Percentiles rank a stretch among this genome's conserved stretches.
These are phyloP conservation scores for Mesocentrotus franciscanus DNA, from an alignment of 53 echinoderm and acorn worm genomes.

Conservation along the genomic window DNA sequence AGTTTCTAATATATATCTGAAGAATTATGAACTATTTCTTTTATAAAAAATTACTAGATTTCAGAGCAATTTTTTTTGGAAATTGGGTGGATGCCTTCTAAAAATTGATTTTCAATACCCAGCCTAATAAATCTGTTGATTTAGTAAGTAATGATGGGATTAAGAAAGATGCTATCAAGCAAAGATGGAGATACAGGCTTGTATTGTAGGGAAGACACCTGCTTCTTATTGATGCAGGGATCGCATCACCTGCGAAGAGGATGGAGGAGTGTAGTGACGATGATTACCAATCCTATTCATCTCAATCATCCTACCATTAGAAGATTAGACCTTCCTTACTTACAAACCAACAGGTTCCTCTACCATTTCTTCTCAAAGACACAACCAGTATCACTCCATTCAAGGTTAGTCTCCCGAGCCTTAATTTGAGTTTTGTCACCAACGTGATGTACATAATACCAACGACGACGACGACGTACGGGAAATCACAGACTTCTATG, in stretches of 20 bases:
- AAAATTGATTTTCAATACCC: neutral
- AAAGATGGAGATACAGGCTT: neutral
- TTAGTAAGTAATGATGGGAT: constrained; percentile 3
- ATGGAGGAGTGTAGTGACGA: neutral
- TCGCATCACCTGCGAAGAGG: constrained; percentile 34
- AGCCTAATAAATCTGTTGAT: neutral
- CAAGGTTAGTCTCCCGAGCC: neutral
- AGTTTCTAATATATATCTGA: too few relatives aligned
- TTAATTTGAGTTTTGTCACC: constrained; percentile 36
- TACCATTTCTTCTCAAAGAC: neutral
- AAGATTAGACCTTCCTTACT: constrained; percentile 15
- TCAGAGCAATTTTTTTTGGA: too few relatives aligned
- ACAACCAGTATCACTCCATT: constrained; percentile 12
- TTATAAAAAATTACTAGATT: too few relatives aligned
- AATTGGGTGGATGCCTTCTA: neutral
- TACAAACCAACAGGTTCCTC: constrained; percentile 3
- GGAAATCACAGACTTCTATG: neutral
- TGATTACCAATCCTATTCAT: constrained; percentile 44
- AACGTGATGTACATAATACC: constrained; percentile 38
- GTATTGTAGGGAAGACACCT: neutral
- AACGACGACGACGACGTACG: neutral
- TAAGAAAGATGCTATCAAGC: neutral
- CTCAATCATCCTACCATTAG: neutral
- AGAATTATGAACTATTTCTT: too few relatives aligned
- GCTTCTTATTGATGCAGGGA: neutral